These are phyloP conservation scores for Drymodes brunneopygia DNA, from an alignment of 2,113 vertebrate species.

Conservation along the genomic window DNA sequence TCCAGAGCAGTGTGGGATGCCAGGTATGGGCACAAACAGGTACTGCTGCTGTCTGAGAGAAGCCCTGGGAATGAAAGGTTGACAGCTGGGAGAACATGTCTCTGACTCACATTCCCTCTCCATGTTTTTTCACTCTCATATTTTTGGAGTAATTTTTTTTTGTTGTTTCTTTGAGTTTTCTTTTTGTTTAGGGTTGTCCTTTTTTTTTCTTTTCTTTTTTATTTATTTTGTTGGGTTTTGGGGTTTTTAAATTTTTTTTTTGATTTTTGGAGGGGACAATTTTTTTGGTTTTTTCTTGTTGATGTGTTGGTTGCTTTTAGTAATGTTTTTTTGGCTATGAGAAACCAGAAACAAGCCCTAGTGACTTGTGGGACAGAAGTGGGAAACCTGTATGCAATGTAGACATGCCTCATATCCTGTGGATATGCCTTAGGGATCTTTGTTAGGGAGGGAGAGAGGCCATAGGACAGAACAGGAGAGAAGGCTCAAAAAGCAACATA, in stretches of 20 bases:
- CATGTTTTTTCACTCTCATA: not conserved
- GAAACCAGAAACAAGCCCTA: not conserved
- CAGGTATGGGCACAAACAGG: not conserved
- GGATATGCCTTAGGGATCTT: not conserved
- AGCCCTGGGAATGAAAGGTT: not conserved
- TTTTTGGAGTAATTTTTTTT: not conserved
- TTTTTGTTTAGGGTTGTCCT: not conserved
- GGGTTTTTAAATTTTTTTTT: not conserved
- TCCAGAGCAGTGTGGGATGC: not conserved
- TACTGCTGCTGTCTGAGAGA: not conserved
- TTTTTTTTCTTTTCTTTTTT: not conserved
- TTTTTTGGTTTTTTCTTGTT: not conserved
- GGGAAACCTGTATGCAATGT: accelerated
- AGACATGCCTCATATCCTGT: accelerated
- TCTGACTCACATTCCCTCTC: not conserved
- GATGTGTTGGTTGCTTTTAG: not conserved
- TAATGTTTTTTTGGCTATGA: not conserved
- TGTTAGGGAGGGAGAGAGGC: not conserved
- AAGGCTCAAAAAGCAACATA: not conserved
- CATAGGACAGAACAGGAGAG: not conserved
- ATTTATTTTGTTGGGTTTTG: not conserved
- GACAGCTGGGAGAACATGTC: not conserved
- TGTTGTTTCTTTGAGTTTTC: not conserved
- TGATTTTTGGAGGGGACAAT: not conserved
- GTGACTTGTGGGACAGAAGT: not conserved